Evolutionary conservation across 2,113 vertebrate genomes (phyloP).

Genomic region (Crotalus helleri): DNA sequence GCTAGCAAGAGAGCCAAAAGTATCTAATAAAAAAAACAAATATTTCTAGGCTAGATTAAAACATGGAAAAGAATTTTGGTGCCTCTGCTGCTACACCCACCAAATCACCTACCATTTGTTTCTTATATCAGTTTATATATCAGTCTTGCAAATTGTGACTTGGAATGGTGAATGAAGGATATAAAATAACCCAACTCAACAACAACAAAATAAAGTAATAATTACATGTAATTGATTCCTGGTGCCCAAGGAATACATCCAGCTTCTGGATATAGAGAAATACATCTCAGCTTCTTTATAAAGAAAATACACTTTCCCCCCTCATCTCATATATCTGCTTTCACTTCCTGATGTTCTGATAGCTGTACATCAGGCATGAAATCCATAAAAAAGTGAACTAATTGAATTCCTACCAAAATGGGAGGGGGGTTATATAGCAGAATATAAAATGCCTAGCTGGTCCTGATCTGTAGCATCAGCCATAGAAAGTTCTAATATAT

Average conservation of each 20-base stretch:
- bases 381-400: neutral
- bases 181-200: no score
- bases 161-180: no score
- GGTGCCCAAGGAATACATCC: no score
- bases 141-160: no score
- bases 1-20: neutral
- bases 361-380: neutral
- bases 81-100: neutral
- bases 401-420: neutral
- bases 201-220: no score
- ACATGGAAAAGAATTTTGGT: neutral
- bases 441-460: neutral
- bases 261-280: neutral
- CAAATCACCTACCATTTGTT: neutral
- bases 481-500: neutral
- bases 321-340: neutral
- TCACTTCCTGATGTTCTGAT: neutral
- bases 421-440: neutral
- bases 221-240: no score
- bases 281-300: neutral
- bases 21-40: neutral
- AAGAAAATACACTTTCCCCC: neutral
- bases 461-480: neutral
- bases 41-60: neutral
- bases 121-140: no score